Conservation (phyloP, 2,888 invertebrate genomes). For the Brachylomia viminalis region DNA sequence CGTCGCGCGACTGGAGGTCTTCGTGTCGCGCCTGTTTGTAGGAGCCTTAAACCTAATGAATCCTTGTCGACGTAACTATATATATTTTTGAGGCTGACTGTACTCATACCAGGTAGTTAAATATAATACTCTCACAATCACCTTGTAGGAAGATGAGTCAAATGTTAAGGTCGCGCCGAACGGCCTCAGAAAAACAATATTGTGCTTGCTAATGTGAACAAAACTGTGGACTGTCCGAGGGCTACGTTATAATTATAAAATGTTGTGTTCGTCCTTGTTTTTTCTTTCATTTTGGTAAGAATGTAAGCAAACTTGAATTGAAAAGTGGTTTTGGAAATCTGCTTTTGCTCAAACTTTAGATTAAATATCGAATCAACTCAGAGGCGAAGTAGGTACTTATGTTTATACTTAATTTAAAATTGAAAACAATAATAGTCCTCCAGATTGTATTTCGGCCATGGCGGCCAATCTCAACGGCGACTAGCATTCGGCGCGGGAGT, state of each 20-base stretch:
- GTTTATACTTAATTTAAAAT: not conserved
- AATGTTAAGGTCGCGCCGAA: constrained; percentile 56
- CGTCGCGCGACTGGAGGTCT: too few relatives aligned
- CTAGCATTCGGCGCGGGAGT: too few relatives aligned
- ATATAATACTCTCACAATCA: constrained; percentile 30
- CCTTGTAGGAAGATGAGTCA: constrained; percentile 60
- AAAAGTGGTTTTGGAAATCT: not conserved
- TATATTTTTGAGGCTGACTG: not conserved
- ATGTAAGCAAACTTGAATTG: not conserved
- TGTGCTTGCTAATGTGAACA: constrained; percentile 42
- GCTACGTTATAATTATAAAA: constrained; percentile 15
- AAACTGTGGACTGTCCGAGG: not conserved
- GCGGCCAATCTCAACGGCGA: too few relatives aligned
- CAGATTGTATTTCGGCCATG: too few relatives aligned
- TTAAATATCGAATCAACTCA: not conserved
- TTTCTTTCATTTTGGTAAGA: not conserved
- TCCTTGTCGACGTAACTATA: not conserved
- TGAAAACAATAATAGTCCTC: not conserved
- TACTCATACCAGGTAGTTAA: constrained; percentile 5
- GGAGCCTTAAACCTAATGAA: too few relatives aligned
- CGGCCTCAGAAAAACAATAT: constrained; percentile 51
- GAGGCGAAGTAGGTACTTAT: not conserved
- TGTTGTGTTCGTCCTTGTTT: not conserved
- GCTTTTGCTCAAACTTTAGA: not conserved
- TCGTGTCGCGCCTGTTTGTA: too few relatives aligned